Percentiles rank a stretch among this genome's conserved stretches.
These are phyloP conservation scores for Lydus trimaculatus DNA, from an alignment of 2,888 invertebrate species.

Conservation along the genomic window DNA sequence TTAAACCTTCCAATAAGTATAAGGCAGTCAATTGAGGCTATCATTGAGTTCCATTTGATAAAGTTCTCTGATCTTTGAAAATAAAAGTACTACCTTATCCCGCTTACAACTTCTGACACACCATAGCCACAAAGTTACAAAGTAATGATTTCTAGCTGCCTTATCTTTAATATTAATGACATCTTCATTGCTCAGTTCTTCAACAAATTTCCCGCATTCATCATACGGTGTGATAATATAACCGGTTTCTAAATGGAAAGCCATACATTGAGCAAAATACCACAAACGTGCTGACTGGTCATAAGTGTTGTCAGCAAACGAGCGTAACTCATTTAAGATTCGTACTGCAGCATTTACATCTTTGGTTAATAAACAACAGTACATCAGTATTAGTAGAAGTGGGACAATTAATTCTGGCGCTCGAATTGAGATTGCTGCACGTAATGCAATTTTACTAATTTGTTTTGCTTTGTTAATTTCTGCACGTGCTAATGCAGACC, in stretches of 20 bases:
- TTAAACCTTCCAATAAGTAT: too few relatives aligned
- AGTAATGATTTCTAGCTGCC: conserved; percentile 70
- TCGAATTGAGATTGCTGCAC: conserved; percentile 55
- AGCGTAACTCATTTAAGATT: conserved; percentile 58
- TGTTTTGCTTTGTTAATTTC: too few relatives aligned
- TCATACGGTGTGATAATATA: too few relatives aligned
- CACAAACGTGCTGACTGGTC: conserved; percentile 61
- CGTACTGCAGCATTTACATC: conserved; percentile 57
- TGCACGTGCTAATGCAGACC: conserved; percentile 6
- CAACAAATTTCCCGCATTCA: too few relatives aligned
- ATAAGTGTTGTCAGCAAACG: conserved; percentile 44
- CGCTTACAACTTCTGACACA: conserved; percentile 66
- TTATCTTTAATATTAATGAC: too few relatives aligned
- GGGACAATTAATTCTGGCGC: conserved; percentile 49
- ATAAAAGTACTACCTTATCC: conserved; percentile 67
- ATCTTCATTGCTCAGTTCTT: too few relatives aligned
- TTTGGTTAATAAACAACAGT: too few relatives aligned
- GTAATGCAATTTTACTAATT: conserved; percentile 57
- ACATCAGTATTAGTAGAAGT: conserved; percentile 56
- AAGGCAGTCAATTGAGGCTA: conserved; percentile 60
- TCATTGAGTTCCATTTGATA: conserved; percentile 46
- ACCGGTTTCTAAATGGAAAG: too few relatives aligned
- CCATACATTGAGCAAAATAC: conserved; percentile 65
- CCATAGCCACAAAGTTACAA: conserved; percentile 69
- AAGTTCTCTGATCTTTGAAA: conserved; percentile 52